Percentiles rank a stretch among this genome's conserved stretches.
Evolutionary conservation across 2,113 vertebrate species (phyloP).

Genomic region (Chaetodon trifascialis): DNA sequence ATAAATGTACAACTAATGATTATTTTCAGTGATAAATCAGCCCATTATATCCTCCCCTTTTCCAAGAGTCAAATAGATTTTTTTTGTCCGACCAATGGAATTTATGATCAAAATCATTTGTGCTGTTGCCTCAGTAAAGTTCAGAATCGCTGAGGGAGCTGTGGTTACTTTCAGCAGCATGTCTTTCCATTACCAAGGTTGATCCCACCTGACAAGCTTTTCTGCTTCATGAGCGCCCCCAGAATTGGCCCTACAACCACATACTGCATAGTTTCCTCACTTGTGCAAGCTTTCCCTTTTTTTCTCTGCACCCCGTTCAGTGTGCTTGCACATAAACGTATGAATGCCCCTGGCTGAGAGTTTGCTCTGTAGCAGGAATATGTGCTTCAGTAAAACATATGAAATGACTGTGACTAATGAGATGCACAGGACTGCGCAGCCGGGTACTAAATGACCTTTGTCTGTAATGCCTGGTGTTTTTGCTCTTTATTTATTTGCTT

Average conservation of each 20-base stretch:
- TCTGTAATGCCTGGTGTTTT: neutral
- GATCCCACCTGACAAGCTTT: constrained; percentile 1
- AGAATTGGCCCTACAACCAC: neutral
- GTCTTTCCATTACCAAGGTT: constrained; percentile 21
- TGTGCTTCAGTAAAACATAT: neutral
- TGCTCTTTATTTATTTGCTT: neutral
- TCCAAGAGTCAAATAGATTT: no score
- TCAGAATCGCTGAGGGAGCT: neutral
- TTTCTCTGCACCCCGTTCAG: neutral
- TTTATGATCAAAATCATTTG: neutral
- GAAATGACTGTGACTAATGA: neutral
- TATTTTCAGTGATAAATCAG: no score
- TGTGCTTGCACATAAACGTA: neutral
- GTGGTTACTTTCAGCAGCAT: neutral
- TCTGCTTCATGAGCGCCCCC: constrained; percentile 3
- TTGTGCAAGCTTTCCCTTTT: constrained; percentile 8
- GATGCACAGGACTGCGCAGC: neutral
- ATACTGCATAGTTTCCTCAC: neutral
- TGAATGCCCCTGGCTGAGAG: neutral
- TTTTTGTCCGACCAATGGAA: neutral
- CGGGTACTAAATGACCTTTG: neutral
- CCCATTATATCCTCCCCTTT: no score
- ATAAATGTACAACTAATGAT: neutral
- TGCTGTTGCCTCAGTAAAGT: neutral
- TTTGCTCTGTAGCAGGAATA: neutral